Evolutionary conservation across 2,888 invertebrate genomes (phyloP).

Genomic region (Heliconius ismenius): DNA sequence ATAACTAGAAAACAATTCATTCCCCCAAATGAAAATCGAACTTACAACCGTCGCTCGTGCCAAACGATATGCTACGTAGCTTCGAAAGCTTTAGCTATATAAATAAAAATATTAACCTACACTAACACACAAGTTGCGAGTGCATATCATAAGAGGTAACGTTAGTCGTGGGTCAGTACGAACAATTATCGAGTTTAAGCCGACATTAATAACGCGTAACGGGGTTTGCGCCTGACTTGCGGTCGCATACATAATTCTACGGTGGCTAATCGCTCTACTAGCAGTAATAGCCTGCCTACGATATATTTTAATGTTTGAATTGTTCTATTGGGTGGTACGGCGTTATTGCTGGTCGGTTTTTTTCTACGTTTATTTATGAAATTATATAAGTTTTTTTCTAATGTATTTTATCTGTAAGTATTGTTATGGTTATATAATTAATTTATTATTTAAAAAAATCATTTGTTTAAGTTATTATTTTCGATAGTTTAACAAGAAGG

Average conservation of each 20-base stretch:
- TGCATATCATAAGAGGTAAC: constrained; percentile 40
- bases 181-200: constrained; percentile 61
- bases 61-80: too few relatives aligned
- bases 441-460: too few relatives aligned
- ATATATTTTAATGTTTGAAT: constrained; percentile 45
- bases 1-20: too few relatives aligned
- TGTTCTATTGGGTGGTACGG: constrained; percentile 41
- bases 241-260: constrained; percentile 55
- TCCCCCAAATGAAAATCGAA: too few relatives aligned
- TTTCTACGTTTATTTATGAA: not conserved
- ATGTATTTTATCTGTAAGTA: not conserved
- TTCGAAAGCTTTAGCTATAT: too few relatives aligned
- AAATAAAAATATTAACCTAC: too few relatives aligned
- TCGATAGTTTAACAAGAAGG: too few relatives aligned
- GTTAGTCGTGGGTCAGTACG: constrained; percentile 49
- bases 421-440: not conserved
- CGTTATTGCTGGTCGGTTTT: too few relatives aligned
- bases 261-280: constrained; percentile 49
- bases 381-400: not conserved
- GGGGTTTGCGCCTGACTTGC: constrained; percentile 59
- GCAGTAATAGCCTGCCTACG: constrained; percentile 39
- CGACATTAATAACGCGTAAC: constrained; percentile 61
- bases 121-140: not conserved
- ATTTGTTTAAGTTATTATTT: too few relatives aligned
- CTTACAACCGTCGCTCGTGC: too few relatives aligned